Percentiles rank a stretch among this genome's conserved stretches.
Conservation (phyloP, 2,113 vertebrate species). For the Phyllostomus discolor region DNA sequence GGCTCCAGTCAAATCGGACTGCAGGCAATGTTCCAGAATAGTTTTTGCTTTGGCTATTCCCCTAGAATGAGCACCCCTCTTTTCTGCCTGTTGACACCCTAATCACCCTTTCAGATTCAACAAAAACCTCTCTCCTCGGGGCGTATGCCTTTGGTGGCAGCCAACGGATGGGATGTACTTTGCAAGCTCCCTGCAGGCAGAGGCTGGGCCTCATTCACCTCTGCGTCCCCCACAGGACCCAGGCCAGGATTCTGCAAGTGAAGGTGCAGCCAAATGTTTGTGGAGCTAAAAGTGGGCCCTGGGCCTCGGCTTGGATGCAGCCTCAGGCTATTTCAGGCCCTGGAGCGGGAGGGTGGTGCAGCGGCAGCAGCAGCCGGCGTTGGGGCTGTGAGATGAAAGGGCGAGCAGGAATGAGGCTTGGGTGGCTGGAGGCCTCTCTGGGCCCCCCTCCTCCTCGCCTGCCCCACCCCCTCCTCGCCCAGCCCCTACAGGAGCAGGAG, state of each 20-base stretch:
- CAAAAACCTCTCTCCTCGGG: not conserved
- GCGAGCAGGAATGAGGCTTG: not conserved
- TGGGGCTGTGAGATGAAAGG: conserved; percentile 20
- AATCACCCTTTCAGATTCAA: not conserved
- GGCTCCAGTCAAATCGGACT: not conserved
- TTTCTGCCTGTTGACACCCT: not conserved
- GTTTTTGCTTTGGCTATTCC: not conserved
- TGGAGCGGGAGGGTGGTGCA: not conserved
- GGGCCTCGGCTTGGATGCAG: conserved; percentile 40
- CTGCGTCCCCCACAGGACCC: not conserved
- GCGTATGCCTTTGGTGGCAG: not conserved
- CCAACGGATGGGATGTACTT: not conserved
- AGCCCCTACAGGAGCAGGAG: not conserved
- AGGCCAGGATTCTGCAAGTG: not conserved
- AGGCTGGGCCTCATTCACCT: not conserved
- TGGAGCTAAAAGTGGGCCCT: conserved; percentile 44
- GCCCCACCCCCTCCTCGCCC: not conserved
- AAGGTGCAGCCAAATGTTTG: conserved; percentile 30
- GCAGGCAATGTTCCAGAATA: not conserved
- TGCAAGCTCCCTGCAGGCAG: conserved; percentile 29
- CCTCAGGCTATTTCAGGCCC: conserved; percentile 62
- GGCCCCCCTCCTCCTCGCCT: not conserved
- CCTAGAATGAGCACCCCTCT: not conserved
- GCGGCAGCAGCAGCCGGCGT: not conserved
- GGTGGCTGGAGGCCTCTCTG: not conserved